phyloP scores from a whole-genome alignment of 64 coral and sea anemone genomes.

The Actinia equina region DNA sequence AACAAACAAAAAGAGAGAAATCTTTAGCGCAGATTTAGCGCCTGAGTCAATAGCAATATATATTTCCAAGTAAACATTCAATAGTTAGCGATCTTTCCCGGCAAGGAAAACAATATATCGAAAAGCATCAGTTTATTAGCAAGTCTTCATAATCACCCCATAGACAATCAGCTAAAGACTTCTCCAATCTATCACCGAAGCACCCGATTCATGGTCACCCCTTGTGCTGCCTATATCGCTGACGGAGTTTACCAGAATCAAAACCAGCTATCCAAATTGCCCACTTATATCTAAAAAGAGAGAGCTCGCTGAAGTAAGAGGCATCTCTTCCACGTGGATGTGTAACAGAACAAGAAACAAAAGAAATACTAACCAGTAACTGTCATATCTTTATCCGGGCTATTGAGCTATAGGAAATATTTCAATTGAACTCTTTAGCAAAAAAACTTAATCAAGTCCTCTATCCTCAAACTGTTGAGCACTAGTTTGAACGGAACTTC shows the following conservation, averaged over 20 bases:
- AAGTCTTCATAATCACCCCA: neutral
- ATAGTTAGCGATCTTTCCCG: conserved; percentile 13
- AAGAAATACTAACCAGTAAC: neutral
- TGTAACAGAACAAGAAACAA: neutral
- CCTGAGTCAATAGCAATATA: conserved; percentile 43
- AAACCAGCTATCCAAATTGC: too few relatives aligned
- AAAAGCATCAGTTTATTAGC: neutral
- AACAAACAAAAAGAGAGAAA: conserved; percentile 13
- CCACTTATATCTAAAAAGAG: neutral
- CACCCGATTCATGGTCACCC: too few relatives aligned
- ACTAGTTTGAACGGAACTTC: neutral
- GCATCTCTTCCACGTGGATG: neutral
- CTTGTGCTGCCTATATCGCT: too few relatives aligned
- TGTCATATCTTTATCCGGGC: neutral
- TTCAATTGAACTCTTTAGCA: neutral
- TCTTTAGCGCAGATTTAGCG: neutral
- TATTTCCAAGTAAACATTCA: conserved; percentile 27
- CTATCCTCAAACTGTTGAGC: neutral
- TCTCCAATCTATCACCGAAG: neutral
- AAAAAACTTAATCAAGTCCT: conserved; percentile 2
- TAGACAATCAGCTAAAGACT: neutral
- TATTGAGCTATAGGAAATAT: neutral
- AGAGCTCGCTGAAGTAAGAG: neutral
- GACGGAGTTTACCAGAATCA: too few relatives aligned
- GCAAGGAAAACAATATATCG: conserved; percentile 4